Percentiles rank a stretch among this genome's conserved stretches.
These are phyloP conservation scores for Phorcus lineatus DNA, from an alignment of 2,888 invertebrate species.

Conservation along the genomic window DNA sequence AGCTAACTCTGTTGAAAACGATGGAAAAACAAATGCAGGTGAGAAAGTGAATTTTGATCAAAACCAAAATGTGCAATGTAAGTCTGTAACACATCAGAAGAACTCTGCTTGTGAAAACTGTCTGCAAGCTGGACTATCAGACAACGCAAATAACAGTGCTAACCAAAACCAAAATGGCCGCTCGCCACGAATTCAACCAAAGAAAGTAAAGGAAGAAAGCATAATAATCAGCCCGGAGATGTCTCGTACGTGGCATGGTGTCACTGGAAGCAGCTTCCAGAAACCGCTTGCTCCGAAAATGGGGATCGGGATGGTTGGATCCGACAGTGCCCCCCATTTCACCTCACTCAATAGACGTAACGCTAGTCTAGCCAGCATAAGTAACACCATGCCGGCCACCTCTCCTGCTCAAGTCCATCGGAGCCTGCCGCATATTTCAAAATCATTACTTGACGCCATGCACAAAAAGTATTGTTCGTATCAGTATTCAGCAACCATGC, in stretches of 20 bases:
- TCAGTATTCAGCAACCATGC: constrained; percentile 50
- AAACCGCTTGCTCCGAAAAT: constrained; percentile 35
- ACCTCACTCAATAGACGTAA: background rate
- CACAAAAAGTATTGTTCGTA: constrained; percentile 68
- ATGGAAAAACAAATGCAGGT: constrained; percentile 28
- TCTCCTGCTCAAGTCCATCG: background rate
- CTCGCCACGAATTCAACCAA: constrained; percentile 5
- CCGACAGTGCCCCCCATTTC: constrained; percentile 27
- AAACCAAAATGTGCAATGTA: constrained; percentile 27
- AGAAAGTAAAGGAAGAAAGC: constrained; percentile 16
- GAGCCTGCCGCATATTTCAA: constrained; percentile 46
- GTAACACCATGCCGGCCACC: background rate
- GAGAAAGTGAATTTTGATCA: background rate
- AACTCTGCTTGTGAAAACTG: constrained; percentile 8
- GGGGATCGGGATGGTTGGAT: constrained; percentile 38
- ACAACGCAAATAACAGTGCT: background rate
- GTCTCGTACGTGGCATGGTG: constrained; percentile 65
- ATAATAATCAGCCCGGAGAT: constrained; percentile 60
- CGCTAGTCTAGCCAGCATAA: background rate
- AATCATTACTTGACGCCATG: constrained; percentile 64
- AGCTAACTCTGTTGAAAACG: constrained; percentile 29
- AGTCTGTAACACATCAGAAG: background rate
- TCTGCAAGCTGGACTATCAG: background rate
- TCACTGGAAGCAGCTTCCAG: constrained; percentile 15
- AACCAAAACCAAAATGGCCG: background rate